Evolutionary conservation across 2,888 invertebrate species (phyloP), one percentile per base, ranked within the genome.

Genomic region (Homarus gammarus): DNA sequence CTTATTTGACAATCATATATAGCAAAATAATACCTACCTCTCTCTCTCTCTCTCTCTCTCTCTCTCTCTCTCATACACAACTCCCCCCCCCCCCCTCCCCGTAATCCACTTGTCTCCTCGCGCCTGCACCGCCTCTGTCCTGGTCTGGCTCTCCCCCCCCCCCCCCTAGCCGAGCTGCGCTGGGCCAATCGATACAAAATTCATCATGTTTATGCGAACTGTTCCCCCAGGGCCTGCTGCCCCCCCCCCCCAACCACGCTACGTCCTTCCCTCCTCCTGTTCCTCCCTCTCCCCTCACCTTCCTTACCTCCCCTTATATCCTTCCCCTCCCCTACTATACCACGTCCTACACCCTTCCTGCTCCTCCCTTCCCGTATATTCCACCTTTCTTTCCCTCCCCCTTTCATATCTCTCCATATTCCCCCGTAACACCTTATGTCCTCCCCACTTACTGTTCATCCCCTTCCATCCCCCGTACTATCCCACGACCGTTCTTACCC

Each of bases 141-240:
- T 1, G 1, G n/a, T 10, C 27, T 6, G 5, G 27, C 64, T 64
- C 56, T 56, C 0, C 18, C 15, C 18, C 56, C 18, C 56, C 12
- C 64, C 27, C 5, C 27, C 27, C 6, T 12, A 64, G 27, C n/a
- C 6, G 22, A 3, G 27, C 64, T 2, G 64, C 56, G 12, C 56
- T 51, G 75, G 84, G 61, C 84, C 86, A 79, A 86, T 86, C 86
- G 79, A 86, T 86, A 78, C 68, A 86, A 86, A 86, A 86, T 78
- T 86, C 86, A 86, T 86, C 79, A 86, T 86, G 86, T 86, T 86
- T 86, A 86, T 86, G 86, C 79, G 86, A 86, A 86, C 86, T 86
- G 79, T 70, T 79, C 86, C 86, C 86, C 31, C 38, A 79, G 38
- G 79, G 79, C 44, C 86, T 36, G 70, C 33, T 38, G 36, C 51